Conservation (phyloP, 2,888 invertebrate genomes). For the Drosophila imparisetae region DNA sequence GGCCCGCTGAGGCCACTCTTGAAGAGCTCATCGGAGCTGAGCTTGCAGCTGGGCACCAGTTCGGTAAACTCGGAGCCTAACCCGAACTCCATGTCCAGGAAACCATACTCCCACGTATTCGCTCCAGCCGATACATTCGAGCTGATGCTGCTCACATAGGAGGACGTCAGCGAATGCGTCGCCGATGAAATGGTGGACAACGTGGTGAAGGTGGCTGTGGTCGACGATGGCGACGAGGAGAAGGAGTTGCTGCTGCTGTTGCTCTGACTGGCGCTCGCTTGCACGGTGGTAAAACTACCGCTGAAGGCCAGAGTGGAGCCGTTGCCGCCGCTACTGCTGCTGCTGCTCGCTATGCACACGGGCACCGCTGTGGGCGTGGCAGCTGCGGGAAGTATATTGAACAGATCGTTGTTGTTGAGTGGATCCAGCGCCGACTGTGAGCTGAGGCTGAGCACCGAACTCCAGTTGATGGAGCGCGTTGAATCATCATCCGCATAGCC, state of each 20-base stretch:
- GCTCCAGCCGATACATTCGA: conserved; percentile 74
- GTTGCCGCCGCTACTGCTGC: conserved; percentile 15
- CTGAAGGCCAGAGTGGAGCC: conserved; percentile 78
- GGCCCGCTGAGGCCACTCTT: conserved; percentile 84
- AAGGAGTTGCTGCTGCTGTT: conserved; percentile 42
- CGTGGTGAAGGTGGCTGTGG: conserved; percentile 82
- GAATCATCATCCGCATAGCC: conserved; percentile 91
- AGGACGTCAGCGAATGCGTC: conserved; percentile 83
- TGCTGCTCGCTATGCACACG: conserved; percentile 57
- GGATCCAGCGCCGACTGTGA: conserved; percentile 94
- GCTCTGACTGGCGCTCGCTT: conserved; percentile 51
- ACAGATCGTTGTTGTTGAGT: conserved; percentile 91
- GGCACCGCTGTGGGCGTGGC: conserved; percentile 81
- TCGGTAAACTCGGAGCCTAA: conserved; percentile 86
- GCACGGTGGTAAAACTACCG: conserved; percentile 82
- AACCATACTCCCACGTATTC: conserved; percentile 84
- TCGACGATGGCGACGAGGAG: conserved; percentile 57
- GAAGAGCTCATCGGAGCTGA: conserved; percentile 86
- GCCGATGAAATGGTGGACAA: conserved; percentile 83
- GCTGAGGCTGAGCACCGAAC: conserved; percentile 93
- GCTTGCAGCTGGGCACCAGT: conserved; percentile 86
- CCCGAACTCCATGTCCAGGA: conserved; percentile 85
- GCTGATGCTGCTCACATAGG: conserved; percentile 81
- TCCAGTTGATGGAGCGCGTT: conserved; percentile 95
- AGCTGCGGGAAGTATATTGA: conserved; percentile 82